Percentiles rank a stretch among this genome's conserved stretches.
phyloP scores from a whole-genome alignment of 2,113 vertebrate species.

The Haliaeetus leucogaster region DNA sequence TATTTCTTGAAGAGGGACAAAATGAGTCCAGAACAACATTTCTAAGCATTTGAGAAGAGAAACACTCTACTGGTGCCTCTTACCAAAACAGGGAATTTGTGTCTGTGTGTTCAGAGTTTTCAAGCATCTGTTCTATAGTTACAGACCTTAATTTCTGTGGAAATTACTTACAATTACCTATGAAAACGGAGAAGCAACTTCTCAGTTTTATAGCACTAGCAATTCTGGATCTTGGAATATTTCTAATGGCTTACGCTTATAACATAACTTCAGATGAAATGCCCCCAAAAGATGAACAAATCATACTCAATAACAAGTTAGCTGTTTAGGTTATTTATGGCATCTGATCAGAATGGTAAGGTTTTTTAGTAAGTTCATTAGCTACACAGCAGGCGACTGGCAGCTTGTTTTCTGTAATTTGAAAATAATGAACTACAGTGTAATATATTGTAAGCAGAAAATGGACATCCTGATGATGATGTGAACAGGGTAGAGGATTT shows the following conservation, averaged over 20 bases:
- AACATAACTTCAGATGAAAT: neutral
- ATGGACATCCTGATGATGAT: neutral
- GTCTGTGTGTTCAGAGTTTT: neutral
- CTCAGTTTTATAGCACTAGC: neutral
- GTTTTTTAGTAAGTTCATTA: slow-evolving; percentile 13
- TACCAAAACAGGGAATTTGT: neutral
- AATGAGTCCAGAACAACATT: neutral
- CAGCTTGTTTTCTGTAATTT: slow-evolving; percentile 4
- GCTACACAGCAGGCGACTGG: neutral
- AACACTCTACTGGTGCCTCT: neutral
- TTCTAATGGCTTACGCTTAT: neutral
- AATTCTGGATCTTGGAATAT: neutral
- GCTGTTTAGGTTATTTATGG: neutral
- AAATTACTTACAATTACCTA: neutral
- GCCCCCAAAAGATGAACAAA: neutral
- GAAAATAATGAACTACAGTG: neutral
- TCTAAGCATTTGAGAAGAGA: neutral
- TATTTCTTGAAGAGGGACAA: neutral
- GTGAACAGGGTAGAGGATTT: neutral
- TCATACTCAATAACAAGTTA: neutral
- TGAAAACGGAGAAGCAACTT: neutral
- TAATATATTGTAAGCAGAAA: neutral
- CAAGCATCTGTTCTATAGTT: neutral
- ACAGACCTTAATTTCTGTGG: neutral
- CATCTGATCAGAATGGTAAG: neutral